A percentile compares a stretch with the other conserved stretches of the same genome.
phyloP scores from a whole-genome alignment of 2,888 invertebrate genomes.

The Allolobophora icterica region DNA sequence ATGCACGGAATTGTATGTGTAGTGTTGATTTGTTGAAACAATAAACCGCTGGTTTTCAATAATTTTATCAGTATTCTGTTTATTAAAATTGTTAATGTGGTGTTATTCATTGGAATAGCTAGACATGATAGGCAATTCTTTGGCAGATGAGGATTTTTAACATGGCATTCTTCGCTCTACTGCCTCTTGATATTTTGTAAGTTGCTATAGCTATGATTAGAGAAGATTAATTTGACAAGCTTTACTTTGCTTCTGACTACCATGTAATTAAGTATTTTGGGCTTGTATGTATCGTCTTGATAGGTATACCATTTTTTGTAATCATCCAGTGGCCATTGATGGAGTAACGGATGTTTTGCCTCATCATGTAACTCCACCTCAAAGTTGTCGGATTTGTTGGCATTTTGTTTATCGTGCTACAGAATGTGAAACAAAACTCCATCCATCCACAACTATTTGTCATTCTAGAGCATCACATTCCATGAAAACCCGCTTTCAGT shows the following conservation, averaged over 20 bases:
- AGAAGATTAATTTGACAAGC: not conserved
- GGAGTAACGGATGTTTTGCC: not conserved
- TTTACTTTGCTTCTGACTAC: not conserved
- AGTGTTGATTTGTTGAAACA: not conserved
- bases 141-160: not conserved
- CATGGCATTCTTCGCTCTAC: not conserved
- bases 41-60: not conserved
- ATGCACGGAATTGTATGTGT: not conserved
- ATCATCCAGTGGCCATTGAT: not conserved
- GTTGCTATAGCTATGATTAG: not conserved
- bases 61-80: conserved; percentile 6
- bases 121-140: not conserved
- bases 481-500: not conserved
- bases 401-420: not conserved
- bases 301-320: not conserved
- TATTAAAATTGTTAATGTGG: not conserved
- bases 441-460: not conserved
- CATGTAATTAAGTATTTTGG: not conserved
- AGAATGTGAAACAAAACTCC: not conserved
- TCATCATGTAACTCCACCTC: not conserved
- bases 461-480: conserved; percentile 17
- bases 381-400: not conserved
- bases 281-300: conserved; percentile 17
- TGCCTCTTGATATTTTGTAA: not conserved
- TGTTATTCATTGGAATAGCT: conserved; percentile 9